These are phyloP conservation scores for Aurelia aurita DNA, from an alignment of 30 jellyfish, hydroid and myxozoan genomes.

Conservation along the genomic window DNA sequence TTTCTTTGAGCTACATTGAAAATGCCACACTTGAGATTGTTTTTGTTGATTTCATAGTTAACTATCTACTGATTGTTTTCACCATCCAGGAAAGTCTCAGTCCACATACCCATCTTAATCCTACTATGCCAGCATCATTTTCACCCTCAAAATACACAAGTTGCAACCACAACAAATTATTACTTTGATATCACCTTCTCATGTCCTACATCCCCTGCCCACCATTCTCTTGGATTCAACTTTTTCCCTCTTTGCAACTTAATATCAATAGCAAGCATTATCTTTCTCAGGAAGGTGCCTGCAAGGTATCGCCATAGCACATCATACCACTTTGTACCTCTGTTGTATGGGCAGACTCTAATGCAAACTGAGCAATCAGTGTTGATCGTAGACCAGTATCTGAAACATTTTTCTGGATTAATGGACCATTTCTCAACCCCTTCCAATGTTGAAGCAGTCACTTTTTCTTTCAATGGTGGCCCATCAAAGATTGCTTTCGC, in stretches of 20 bases:
- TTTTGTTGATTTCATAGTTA: no score
- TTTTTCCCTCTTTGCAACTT: conserved; percentile 50
- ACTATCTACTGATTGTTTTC: no score
- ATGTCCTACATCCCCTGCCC: conserved; percentile 24
- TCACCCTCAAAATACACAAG: no score
- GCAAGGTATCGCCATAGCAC: conserved; percentile 61
- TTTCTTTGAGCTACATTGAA: no score
- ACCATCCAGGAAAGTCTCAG: no score
- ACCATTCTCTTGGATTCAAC: conserved; percentile 41
- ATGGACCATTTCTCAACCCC: conserved; percentile 73
- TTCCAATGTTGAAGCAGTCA: conserved; percentile 58
- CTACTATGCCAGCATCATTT: no score
- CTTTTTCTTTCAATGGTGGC: conserved; percentile 34
- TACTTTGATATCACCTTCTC: no score
- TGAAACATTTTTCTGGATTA: conserved; percentile 69
- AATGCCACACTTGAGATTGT: no score
- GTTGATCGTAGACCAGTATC: conserved; percentile 61
- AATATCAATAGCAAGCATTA: conserved; percentile 41
- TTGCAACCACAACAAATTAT: no score
- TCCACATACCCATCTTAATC: no score
- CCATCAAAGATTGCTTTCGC: conserved; percentile 76
- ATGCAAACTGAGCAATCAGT: conserved; percentile 71
- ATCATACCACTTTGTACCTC: conserved; percentile 60
- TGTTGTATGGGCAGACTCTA: conserved; percentile 66
- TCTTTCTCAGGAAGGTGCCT: conserved; percentile 50